Percentiles rank a stretch among this genome's conserved stretches.
Conservation (phyloP, 1,140 invertebrate genomes). For the Camponotus vicinus region DNA sequence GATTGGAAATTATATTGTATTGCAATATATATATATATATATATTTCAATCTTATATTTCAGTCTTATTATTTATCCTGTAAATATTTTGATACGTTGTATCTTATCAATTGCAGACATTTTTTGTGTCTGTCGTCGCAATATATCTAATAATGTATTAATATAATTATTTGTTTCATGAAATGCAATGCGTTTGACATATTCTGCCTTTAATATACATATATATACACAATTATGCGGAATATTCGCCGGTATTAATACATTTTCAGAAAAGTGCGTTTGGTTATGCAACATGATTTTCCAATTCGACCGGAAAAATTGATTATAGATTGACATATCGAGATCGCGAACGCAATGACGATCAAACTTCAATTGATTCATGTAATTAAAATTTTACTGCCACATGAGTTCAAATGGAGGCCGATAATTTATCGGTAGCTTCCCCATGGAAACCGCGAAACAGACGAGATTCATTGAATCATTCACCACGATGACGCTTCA, state of each 20-base stretch:
- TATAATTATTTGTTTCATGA: slow-evolving; percentile 24
- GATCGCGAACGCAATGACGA: background rate
- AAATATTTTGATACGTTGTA: background rate
- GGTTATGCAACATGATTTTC: slow-evolving; percentile 34
- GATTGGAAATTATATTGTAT: background rate
- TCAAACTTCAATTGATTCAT: slow-evolving; percentile 43
- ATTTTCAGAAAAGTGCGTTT: slow-evolving; percentile 35
- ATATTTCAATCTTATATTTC: too few relatives aligned
- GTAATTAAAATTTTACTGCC: slow-evolving; percentile 64
- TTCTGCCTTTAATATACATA: background rate
- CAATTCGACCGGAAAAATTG: slow-evolving; percentile 40
- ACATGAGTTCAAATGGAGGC: background rate
- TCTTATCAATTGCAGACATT: background rate
- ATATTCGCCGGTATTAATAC: background rate
- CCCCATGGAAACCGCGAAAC: slow-evolving; percentile 31
- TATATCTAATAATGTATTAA: slow-evolving; percentile 3
- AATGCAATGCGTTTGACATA: background rate
- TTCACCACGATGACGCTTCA: slow-evolving; percentile 71
- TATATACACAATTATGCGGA: background rate
- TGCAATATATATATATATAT: too few relatives aligned
- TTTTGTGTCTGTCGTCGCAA: background rate
- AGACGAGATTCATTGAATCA: slow-evolving; percentile 72
- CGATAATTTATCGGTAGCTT: slow-evolving; percentile 63
- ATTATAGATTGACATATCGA: slow-evolving; percentile 37
- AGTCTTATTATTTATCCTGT: too few relatives aligned